Conservation (phyloP, 2,113 vertebrate species). For the Brienomyrus brachyistius region DNA sequence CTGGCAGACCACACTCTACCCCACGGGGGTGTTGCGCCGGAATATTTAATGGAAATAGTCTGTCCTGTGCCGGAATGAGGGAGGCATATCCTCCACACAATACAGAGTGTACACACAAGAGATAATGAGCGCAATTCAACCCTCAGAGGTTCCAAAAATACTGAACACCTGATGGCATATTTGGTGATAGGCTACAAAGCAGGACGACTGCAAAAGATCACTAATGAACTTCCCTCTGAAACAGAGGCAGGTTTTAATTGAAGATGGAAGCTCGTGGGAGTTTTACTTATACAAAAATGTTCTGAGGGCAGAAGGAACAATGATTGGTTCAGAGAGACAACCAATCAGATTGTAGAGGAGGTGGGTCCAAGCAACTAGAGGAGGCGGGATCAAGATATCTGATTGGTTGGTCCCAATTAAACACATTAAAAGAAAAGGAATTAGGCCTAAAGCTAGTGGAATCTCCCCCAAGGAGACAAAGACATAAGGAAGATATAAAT, state of each 20-base stretch:
- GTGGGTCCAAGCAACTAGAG: too few relatives aligned
- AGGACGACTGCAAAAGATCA: neutral
- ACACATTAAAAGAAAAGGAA: neutral
- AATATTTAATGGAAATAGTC: neutral
- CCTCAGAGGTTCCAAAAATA: neutral
- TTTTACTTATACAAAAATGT: too few relatives aligned
- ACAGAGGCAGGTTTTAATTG: neutral
- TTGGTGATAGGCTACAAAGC: neutral
- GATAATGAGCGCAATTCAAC: neutral
- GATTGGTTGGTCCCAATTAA: neutral
- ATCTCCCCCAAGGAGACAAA: neutral
- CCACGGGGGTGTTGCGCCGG: neutral
- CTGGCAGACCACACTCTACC: neutral
- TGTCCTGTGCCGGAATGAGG: neutral
- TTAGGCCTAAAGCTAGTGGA: neutral
- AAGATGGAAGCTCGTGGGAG: neutral
- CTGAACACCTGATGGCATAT: neutral
- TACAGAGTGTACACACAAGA: neutral
- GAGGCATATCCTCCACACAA: neutral
- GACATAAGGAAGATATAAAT: constrained; percentile 22
- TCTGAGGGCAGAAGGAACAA: too few relatives aligned
- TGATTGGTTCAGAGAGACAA: too few relatives aligned
- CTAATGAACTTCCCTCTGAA: neutral
- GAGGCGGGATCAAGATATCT: too few relatives aligned
- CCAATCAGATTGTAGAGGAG: too few relatives aligned